These are phyloP conservation scores for Serinus canaria DNA, from an alignment of 2,113 vertebrate genomes.

Conservation along the genomic window DNA sequence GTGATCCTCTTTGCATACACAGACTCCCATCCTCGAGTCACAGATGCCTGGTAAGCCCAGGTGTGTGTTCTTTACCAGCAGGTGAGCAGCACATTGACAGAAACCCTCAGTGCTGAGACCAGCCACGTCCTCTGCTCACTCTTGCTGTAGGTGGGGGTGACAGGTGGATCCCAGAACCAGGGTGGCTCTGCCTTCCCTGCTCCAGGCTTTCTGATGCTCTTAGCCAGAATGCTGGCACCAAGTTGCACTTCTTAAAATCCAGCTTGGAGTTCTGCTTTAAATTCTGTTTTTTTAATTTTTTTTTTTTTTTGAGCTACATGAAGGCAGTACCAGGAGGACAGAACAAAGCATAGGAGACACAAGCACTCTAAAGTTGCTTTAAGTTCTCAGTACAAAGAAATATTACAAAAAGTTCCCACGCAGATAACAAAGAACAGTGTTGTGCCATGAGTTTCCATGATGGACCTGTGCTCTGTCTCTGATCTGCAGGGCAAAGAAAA, in stretches of 20 bases:
- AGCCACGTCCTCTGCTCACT: not conserved
- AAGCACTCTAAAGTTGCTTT: not conserved
- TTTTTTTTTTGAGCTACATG: not conserved
- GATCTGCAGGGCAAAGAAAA: not conserved
- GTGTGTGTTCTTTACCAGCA: not conserved
- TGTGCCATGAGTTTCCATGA: not conserved
- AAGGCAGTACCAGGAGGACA: not conserved
- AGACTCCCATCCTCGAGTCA: not conserved
- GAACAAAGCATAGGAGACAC: not conserved
- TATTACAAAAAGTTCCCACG: not conserved
- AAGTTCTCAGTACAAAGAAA: slow-evolving; percentile 31
- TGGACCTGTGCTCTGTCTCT: not conserved
- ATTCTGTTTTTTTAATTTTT: not conserved
- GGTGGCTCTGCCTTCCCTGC: not conserved
- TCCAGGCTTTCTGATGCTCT: not conserved
- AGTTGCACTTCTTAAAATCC: not conserved
- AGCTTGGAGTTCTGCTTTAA: not conserved
- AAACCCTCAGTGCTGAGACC: not conserved
- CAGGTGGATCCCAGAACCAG: not conserved
- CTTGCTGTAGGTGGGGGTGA: not conserved
- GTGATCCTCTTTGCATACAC: not conserved
- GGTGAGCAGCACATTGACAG: not conserved
- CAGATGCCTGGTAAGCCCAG: not conserved
- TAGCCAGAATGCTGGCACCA: not conserved
- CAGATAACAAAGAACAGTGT: not conserved